These are phyloP conservation scores for Chymomyza amoena DNA, from an alignment of 2,888 invertebrate genomes.

Conservation along the genomic window DNA sequence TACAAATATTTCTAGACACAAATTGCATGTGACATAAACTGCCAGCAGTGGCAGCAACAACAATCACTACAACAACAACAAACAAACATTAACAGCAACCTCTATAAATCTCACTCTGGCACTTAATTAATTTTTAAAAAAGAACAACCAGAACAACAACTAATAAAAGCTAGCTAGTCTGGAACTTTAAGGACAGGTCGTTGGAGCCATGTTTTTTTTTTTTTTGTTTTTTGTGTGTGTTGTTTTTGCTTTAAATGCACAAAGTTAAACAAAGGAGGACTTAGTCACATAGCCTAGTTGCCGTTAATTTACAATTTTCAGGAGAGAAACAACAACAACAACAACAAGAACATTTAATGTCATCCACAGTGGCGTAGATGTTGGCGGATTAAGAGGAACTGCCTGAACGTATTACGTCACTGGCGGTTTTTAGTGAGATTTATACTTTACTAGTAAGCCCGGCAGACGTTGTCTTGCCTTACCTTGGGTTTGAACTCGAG, in stretches of 20 bases:
- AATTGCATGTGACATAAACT: constrained; percentile 49
- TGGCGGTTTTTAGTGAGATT: too few relatives aligned
- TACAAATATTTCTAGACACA: constrained; percentile 1
- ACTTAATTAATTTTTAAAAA: constrained; percentile 67
- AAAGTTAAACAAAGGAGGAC: background rate
- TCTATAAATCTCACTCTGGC: constrained; percentile 57
- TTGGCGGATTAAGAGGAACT: too few relatives aligned
- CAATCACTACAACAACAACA: constrained; percentile 23
- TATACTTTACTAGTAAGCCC: too few relatives aligned
- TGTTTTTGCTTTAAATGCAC: background rate
- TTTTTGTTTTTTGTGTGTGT: too few relatives aligned
- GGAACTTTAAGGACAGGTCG: constrained; percentile 65
- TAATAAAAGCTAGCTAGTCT: constrained; percentile 18
- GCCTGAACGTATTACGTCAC: too few relatives aligned
- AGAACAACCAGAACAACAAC: constrained; percentile 20
- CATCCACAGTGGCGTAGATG: too few relatives aligned
- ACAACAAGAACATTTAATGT: too few relatives aligned
- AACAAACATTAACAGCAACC: constrained; percentile 56
- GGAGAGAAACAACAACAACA: background rate
- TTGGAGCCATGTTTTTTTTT: background rate
- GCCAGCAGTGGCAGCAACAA: background rate
- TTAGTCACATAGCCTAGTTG: constrained; percentile 43
- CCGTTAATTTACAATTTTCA: constrained; percentile 66
- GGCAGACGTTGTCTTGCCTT: too few relatives aligned
- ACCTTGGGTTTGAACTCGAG: too few relatives aligned